Evolutionary conservation across 2,797 vertebrate species (phyloP).

Genomic region (Paguma larvata): DNA sequence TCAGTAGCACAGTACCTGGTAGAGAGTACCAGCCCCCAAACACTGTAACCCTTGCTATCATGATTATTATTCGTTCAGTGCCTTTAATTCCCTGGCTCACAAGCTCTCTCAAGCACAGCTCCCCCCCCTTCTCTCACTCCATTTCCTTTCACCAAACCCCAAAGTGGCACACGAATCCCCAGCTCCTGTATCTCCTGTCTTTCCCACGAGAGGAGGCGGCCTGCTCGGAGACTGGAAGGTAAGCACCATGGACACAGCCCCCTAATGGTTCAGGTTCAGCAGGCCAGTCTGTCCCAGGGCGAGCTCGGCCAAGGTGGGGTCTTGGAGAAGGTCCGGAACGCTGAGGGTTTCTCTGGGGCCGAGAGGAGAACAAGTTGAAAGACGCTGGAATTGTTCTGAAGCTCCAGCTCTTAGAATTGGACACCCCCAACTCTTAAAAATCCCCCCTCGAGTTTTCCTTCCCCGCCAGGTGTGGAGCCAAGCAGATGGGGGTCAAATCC

Average conservation of each 20-base stretch:
- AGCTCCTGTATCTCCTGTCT: background rate
- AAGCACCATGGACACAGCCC: background rate
- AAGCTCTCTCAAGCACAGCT: background rate
- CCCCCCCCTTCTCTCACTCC: background rate
- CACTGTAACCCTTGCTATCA: too few species aligned
- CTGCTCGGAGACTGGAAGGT: background rate
- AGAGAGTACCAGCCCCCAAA: background rate
- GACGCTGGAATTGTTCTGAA: background rate
- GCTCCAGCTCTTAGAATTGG: fast-evolving
- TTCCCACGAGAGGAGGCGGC: fast-evolving
- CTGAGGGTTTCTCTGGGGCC: background rate
- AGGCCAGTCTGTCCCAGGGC: background rate
- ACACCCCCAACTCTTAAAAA: background rate
- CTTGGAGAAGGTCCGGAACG: background rate
- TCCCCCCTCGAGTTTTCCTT: background rate
- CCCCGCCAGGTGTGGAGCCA: background rate
- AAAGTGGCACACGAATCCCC: background rate
- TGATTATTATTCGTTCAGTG: background rate
- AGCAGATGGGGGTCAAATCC: background rate
- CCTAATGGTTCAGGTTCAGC: fast-evolving
- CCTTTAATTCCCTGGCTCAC: background rate
- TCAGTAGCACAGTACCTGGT: fast-evolving
- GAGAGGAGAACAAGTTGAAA: background rate
- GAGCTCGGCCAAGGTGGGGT: background rate
- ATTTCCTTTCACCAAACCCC: background rate